A percentile compares a stretch with the other conserved stretches of the same genome.
phyloP scores from a whole-genome alignment of 35 echinoderm and acorn worm species.

The Heliocidaris tuberculata region DNA sequence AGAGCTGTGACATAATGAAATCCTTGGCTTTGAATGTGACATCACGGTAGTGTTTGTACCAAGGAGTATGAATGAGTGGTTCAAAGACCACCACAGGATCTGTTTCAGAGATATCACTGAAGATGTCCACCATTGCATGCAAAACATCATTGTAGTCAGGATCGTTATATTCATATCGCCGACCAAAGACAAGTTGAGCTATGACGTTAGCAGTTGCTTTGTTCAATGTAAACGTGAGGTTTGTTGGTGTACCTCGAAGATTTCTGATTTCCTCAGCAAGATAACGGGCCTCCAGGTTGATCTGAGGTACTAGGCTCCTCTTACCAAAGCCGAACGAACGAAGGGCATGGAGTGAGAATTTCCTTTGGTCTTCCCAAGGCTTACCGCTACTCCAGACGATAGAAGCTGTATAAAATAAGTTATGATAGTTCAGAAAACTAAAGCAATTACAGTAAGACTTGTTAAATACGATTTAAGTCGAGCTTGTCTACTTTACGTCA shows the following conservation, averaged over 20 bases:
- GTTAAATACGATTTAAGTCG: too few species aligned
- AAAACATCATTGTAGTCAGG: neutral
- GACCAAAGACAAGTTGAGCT: slow-evolving; percentile 53
- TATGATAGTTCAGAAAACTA: neutral
- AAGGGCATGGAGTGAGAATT: slow-evolving; percentile 43
- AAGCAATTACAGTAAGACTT: neutral
- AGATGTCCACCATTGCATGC: neutral
- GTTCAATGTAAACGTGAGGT: neutral
- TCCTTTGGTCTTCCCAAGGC: slow-evolving; percentile 48
- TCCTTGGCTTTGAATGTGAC: neutral
- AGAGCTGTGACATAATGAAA: neutral
- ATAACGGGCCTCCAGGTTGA: slow-evolving; percentile 38
- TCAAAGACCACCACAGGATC: slow-evolving; percentile 29
- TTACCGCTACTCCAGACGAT: slow-evolving; percentile 37
- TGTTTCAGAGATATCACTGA: neutral
- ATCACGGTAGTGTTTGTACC: neutral
- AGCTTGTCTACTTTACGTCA: neutral
- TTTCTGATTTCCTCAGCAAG: slow-evolving; percentile 20
- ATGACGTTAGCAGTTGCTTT: slow-evolving; percentile 61
- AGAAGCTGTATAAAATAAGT: slow-evolving; percentile 2
- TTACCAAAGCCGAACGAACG: slow-evolving; percentile 56
- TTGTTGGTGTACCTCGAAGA: neutral
- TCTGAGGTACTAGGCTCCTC: slow-evolving; percentile 42
- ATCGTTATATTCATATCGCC: slow-evolving; percentile 59
- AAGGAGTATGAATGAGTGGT: neutral